A percentile compares a stretch with the other conserved stretches of the same genome.
These are phyloP conservation scores for Apodemia hepburni DNA, from an alignment of 2,888 invertebrate genomes.

Conservation along the genomic window DNA sequence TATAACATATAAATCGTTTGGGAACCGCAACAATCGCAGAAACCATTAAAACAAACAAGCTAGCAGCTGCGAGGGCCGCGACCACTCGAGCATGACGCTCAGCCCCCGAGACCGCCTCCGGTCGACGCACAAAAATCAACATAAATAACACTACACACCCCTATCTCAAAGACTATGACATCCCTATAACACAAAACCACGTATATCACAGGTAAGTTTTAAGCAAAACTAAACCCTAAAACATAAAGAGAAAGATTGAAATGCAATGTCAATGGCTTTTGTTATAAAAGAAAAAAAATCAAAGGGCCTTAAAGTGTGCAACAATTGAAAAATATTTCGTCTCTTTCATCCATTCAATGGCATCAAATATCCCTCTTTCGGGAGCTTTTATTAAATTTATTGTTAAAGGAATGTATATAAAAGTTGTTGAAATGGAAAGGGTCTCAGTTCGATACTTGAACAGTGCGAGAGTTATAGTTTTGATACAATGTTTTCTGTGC, in stretches of 20 bases:
- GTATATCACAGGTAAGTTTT: constrained; percentile 31
- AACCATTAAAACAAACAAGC: constrained; percentile 72
- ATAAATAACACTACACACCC: constrained; percentile 80
- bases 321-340: constrained; percentile 79
- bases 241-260: constrained; percentile 34
- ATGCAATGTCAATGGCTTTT: constrained; percentile 24
- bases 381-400: constrained; percentile 77
- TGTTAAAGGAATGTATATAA: constrained; percentile 77
- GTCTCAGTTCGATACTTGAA: constrained; percentile 59
- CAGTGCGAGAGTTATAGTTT: constrained; percentile 49
- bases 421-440: constrained; percentile 71
- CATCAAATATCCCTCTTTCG: constrained; percentile 63
- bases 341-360: constrained; percentile 74
- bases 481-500: constrained; percentile 57
- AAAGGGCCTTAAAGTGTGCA: constrained; percentile 59
- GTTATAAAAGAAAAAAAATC: constrained; percentile 34
- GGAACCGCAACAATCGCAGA: constrained; percentile 58
- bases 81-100: constrained; percentile 65
- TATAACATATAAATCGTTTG: constrained; percentile 50
- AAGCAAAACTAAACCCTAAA: constrained; percentile 34
- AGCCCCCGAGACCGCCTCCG: constrained; percentile 69
- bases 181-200: constrained; percentile 35
- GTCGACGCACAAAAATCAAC: constrained; percentile 73
- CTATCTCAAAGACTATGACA: constrained; percentile 72
- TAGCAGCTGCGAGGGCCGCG: constrained; percentile 62